Base-by-base conservation (phyloP, 2,888 invertebrate genomes). In the Dastarcus helophoroides region DNA sequence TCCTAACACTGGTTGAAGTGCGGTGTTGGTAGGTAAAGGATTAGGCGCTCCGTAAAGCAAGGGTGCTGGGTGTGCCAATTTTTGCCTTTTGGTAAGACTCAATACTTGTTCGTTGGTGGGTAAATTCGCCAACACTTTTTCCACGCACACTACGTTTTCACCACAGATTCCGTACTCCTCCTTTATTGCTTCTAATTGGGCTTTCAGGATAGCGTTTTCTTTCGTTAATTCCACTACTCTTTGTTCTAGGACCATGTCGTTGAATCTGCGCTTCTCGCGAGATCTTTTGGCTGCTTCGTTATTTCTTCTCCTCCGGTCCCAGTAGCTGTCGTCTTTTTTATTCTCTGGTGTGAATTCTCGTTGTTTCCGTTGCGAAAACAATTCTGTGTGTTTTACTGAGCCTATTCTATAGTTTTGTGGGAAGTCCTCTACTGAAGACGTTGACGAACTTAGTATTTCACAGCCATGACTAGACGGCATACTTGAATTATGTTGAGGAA, bases 271-370 rank as follows among this genome's bases (percentile, higher is more conserved):
- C 61, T 95, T 95, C 60, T 95, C 94, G n/a, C 94, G 75, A 4
- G 93, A 93, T 24, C 93, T 69, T 58, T 95, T 91, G 33, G 95
- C 95, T 1, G 95, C 95, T 61, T 94, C 94, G 62, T 97, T 97
- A 64, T 97, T 95, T 36, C 94, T 75, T 39, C 94, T 72, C 33
- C 97, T 72, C 33, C 94, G 76, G 61, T 94, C 93, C 97, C 97
- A 95, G 63, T 95, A 95, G 53, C 85, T 88, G 50, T 93, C 90
- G 54, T 95, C 94, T 58, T 95, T 95, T 60, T 91, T 91, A 63
- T 77, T 86, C 58, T 94, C 94, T 0, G 94, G 94, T 40, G 93
- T 94, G 62, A 95, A 94, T 60, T 94, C 93, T 8, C 95, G 71
- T 55, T 93, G 93, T 56, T 94, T 94, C 49, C 93, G 75, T 51